A percentile compares a stretch with the other conserved stretches of the same genome.
Evolutionary conservation across 2,113 vertebrate species (phyloP).

Genomic region (Corythaeola cristata): DNA sequence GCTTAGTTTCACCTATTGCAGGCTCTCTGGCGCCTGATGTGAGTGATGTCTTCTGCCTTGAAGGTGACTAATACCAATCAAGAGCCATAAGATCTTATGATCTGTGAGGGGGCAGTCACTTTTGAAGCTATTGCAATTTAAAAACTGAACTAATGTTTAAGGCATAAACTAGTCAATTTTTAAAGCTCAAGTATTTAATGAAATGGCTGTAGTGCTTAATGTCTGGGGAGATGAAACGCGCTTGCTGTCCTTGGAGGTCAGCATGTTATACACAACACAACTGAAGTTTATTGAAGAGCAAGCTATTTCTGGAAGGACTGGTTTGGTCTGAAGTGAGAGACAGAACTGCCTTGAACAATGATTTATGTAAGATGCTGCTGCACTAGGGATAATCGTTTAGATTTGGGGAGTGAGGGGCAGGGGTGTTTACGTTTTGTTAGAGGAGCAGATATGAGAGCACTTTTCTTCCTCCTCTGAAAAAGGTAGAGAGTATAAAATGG

Average conservation of each 20-base stretch:
- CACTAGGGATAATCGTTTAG: not conserved
- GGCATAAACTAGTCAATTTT: not conserved
- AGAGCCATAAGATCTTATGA: not conserved
- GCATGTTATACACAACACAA: accelerated
- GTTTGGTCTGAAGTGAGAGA: not conserved
- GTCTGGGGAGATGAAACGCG: not conserved
- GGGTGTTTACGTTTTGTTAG: not conserved
- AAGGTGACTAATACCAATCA: not conserved
- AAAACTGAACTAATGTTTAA: not conserved
- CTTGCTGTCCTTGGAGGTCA: not conserved
- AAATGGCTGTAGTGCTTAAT: not conserved
- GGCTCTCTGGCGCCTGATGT: not conserved
- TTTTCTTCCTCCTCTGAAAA: not conserved
- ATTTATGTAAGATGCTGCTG: not conserved
- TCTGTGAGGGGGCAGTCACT: not conserved
- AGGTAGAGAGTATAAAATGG: not conserved
- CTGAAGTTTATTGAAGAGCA: not conserved
- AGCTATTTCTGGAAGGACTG: not conserved
- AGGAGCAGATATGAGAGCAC: not conserved
- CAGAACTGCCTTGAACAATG: not conserved
- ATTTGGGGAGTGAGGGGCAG: not conserved
- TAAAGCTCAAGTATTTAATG: not conserved
- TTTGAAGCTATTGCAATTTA: not conserved
- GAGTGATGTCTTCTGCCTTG: not conserved
- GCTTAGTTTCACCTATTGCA: not conserved